Percentiles rank a stretch among this genome's conserved stretches.
Evolutionary conservation across 2,888 invertebrate genomes (phyloP).

Genomic region (Lysandra bellargus): DNA sequence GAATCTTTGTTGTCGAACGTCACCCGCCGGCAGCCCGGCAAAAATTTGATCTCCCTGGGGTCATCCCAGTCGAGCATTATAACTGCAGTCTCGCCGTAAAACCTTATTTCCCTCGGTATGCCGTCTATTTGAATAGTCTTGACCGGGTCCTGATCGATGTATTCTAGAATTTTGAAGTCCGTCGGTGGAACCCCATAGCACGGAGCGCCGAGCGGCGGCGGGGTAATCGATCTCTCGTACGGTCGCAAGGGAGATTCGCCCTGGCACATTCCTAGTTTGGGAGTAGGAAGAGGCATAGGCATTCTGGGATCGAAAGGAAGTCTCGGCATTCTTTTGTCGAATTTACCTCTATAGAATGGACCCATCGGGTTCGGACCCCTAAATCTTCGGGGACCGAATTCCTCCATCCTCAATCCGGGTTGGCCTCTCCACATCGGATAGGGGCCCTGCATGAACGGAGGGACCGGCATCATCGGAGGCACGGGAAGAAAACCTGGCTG

Average conservation of each 20-base stretch:
- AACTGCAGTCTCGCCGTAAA: constrained; percentile 91
- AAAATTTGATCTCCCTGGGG: constrained; percentile 91
- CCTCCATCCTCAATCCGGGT: constrained; percentile 58
- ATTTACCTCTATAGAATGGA: constrained; percentile 61
- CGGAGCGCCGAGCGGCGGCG: constrained; percentile 68
- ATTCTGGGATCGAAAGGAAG: constrained; percentile 58
- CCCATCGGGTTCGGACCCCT: constrained; percentile 55
- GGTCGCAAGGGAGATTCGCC: constrained; percentile 60
- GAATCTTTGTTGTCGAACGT: constrained; percentile 89
- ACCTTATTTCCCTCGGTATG: constrained; percentile 88
- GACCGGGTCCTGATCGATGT: constrained; percentile 83
- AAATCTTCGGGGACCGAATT: constrained; percentile 61
- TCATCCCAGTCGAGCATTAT: constrained; percentile 93
- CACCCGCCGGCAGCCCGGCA: constrained; percentile 87
- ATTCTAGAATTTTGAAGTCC: constrained; percentile 64
- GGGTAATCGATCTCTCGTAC: constrained; percentile 59
- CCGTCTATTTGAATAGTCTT: constrained; percentile 92
- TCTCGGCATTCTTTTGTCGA: constrained; percentile 57
- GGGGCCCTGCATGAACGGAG: constrained; percentile 45
- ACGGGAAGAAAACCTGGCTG: constrained; percentile 50
- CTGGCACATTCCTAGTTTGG: constrained; percentile 63
- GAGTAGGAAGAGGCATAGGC: constrained; percentile 59
- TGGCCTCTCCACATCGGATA: constrained; percentile 63
- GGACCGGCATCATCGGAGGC: constrained; percentile 57
- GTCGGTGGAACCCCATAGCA: constrained; percentile 62